A percentile compares a stretch with the other conserved stretches of the same genome.
phyloP scores from a whole-genome alignment of 2,113 vertebrate genomes.

The Aspiorhynchus laticeps region DNA sequence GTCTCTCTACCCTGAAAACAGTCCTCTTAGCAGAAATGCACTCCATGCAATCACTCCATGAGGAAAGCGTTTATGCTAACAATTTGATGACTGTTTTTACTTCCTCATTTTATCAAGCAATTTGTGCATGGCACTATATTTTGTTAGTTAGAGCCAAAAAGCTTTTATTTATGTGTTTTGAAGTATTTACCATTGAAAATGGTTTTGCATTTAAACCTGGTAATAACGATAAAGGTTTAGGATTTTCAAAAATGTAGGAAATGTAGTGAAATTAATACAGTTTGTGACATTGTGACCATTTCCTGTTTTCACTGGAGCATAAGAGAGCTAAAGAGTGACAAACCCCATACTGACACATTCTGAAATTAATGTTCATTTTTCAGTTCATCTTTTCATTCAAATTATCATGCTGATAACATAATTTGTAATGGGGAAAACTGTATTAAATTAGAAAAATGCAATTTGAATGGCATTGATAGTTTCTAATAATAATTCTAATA shows the following conservation, averaged over 20 bases:
- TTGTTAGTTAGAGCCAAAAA: background rate
- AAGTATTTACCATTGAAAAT: background rate
- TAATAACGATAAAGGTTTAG: background rate
- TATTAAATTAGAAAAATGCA: background rate
- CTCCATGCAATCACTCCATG: conserved; percentile 45
- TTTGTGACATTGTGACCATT: too few relatives aligned
- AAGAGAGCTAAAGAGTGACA: background rate
- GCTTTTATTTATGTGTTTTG: background rate
- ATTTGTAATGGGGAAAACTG: background rate
- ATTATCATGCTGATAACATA: background rate
- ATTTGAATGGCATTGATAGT: conserved; percentile 4
- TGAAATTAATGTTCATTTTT: background rate
- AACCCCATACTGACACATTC: background rate
- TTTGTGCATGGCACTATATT: conserved; percentile 25
- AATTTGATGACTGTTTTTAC: conserved; percentile 39
- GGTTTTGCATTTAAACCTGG: background rate
- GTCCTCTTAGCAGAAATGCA: conserved; percentile 50
- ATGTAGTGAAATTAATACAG: too few relatives aligned
- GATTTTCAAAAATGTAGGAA: too few relatives aligned
- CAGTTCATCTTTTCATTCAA: background rate
- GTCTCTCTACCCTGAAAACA: conserved; percentile 47
- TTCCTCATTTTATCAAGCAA: conserved; percentile 14
- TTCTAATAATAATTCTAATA: background rate
- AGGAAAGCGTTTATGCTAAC: conserved; percentile 39
- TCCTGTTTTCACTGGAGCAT: too few relatives aligned